Evolutionary conservation across 1,140 invertebrate genomes (phyloP), one percentile per base, ranked within the genome.

Genomic region (Meloidogyne chitwoodi): DNA sequence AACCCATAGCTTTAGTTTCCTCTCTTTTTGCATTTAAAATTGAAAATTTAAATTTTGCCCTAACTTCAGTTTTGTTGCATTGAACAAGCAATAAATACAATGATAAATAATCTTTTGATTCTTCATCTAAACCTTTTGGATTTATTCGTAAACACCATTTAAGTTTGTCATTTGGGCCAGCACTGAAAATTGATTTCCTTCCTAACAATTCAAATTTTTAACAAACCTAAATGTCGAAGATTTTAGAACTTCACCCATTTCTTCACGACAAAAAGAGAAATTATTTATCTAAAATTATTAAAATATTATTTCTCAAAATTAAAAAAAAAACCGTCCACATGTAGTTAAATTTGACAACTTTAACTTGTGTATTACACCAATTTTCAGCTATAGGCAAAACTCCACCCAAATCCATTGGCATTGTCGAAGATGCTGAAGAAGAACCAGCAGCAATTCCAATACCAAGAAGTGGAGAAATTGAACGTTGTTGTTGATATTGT

Each of bases 11-110:
- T 92, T 98, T 98, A 87, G 95, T 98, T 91, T 99, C 96, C 91
- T 99, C 96, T 85, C 96, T 91, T 91, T 98, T 98, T 86, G 95
- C 70, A 31, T 79, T 79, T 64, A 80, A 64, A 91, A 99, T 98
- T 88, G 95, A 97, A 91, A 99, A 99, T 91, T 99, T 99, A 90
- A 99, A 99, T 91, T 99, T 99, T 85, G 96, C 96, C 88, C 96
- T 91, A 82, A 99, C 96, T 92, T 99, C 96, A 86, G 93, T 95
- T 92, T 99, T 99, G 90, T 98, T 98, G 91, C 95, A 98, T 79
- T 94, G 95, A 85, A 99, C 95, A 89, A 99, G 92, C 86, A 99
- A 91, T 88, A 99, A 91, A 91, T 99, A 99, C 84, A 99, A 91
- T 73, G 95, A 98, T 86, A 99, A 91, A 89, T 99, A 99, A 91